Conservation (phyloP, 2,888 invertebrate species). For the Kryphioiulus occultus region DNA sequence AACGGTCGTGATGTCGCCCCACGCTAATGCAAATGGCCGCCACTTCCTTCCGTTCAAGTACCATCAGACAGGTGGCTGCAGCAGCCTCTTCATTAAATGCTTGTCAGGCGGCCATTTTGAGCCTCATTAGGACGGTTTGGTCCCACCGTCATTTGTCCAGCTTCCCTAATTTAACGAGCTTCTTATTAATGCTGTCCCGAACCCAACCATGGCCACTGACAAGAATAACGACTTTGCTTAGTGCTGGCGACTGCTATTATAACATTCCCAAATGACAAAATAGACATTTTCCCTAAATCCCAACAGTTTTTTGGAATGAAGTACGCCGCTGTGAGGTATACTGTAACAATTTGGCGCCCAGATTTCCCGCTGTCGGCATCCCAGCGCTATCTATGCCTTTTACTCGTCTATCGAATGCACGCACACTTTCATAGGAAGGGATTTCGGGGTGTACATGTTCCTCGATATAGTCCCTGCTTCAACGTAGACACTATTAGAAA, state of each 20-base stretch:
- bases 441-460: too few species aligned
- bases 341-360: too few species aligned
- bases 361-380: too few species aligned
- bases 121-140: conserved; percentile 14
- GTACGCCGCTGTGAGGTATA: too few species aligned
- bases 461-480: too few species aligned
- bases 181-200: not conserved
- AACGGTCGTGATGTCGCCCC: not conserved
- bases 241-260: not conserved
- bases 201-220: too few species aligned
- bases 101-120: conserved; percentile 6
- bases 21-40: not conserved
- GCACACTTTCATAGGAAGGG: too few species aligned
- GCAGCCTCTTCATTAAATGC: not conserved
- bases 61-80: not conserved
- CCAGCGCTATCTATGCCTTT: too few species aligned
- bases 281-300: too few species aligned
- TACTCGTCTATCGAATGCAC: too few species aligned
- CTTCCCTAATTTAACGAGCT: not conserved
- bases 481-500: too few species aligned
- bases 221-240: not conserved
- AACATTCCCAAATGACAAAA: not conserved
- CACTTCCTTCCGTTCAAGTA: not conserved
- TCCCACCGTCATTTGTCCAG: not conserved
- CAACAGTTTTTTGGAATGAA: too few species aligned